A percentile compares a stretch with the other conserved stretches of the same genome.
Evolutionary conservation across 2,797 vertebrate species (phyloP).

Genomic region (Capromys pilorides): DNA sequence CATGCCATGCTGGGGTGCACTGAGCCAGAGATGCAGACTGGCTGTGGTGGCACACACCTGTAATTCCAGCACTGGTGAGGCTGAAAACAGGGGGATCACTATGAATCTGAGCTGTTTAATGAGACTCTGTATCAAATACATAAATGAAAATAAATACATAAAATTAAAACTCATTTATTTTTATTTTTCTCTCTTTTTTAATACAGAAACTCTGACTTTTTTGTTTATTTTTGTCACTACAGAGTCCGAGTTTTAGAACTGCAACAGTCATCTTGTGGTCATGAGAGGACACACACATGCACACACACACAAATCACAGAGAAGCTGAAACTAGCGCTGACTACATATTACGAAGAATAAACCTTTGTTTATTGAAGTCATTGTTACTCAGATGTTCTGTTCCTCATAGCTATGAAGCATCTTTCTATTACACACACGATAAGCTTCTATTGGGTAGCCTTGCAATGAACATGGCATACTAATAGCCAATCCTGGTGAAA

Average conservation of each 20-base stretch:
- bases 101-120: no score
- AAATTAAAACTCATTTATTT: no score
- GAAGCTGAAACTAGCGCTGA: not conserved
- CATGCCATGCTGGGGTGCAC: no score
- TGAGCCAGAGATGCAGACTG: no score
- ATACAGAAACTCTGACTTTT: not conserved
- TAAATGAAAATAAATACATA: no score
- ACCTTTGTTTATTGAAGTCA: not conserved
- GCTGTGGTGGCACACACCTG: no score
- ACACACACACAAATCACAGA: not conserved
- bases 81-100: no score
- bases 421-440: not conserved
- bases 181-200: not conserved
- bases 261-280: not conserved
- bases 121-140: no score
- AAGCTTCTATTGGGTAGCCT: not conserved
- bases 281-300: not conserved
- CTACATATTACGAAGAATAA: not conserved
- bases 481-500: slow-evolving; percentile 9
- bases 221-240: not conserved
- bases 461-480: not conserved
- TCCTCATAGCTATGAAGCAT: not conserved
- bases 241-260: not conserved
- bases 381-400: not conserved
- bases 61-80: no score